Evolutionary conservation across 2,797 vertebrate genomes (phyloP).

Genomic region (Scyliorhinus canicula): DNA sequence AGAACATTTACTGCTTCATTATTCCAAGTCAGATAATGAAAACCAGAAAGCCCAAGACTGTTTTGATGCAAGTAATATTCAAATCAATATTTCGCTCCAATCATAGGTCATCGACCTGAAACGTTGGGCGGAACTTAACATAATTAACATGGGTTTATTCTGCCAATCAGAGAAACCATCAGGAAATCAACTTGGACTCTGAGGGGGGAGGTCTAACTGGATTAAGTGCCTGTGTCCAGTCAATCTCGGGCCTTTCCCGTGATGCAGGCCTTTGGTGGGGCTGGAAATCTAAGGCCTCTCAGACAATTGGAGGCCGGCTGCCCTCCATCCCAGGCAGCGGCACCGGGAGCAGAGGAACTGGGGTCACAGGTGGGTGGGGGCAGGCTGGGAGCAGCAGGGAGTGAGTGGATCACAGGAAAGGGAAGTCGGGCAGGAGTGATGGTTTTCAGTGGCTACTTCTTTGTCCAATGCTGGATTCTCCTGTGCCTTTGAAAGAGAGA

Average conservation of each 20-base stretch:
- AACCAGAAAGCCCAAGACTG: neutral
- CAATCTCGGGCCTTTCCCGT: neutral
- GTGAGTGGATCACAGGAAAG: neutral
- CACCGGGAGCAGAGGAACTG: neutral
- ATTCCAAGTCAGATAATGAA: neutral
- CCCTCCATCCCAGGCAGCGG: neutral
- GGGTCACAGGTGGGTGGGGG: neutral
- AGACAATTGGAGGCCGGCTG: neutral
- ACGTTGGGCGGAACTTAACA: neutral
- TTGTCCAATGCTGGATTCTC: neutral
- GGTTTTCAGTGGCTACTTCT: neutral
- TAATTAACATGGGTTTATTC: no score
- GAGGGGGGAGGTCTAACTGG: neutral
- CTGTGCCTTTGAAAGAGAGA: neutral
- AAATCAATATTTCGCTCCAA: neutral
- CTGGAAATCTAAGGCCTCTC: no score
- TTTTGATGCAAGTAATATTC: neutral
- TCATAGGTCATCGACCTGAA: neutral
- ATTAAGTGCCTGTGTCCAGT: neutral
- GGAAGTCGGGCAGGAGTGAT: neutral
- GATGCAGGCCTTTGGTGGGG: neutral
- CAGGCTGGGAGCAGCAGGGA: no score
- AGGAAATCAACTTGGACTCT: neutral
- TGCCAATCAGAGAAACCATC: neutral
- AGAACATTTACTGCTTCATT: slow-evolving; percentile 16